These are phyloP conservation scores for Sebastiscus tertius DNA, from an alignment of 2,797 vertebrate species.

Conservation along the genomic window DNA sequence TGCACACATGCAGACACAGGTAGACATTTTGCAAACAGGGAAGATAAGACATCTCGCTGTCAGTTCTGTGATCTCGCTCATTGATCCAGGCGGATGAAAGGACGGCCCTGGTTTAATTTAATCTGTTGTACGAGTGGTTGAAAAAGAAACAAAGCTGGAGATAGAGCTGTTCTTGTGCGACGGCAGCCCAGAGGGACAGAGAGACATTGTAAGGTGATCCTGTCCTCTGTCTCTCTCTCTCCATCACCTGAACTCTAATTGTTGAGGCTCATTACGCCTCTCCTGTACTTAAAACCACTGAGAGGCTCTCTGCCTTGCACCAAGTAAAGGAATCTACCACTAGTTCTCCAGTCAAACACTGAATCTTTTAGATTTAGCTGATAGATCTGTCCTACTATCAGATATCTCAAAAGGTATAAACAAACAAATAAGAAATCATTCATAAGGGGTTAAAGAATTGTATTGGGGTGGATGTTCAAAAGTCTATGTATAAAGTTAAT, in stretches of 20 bases:
- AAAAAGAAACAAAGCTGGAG: background rate
- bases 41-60: background rate
- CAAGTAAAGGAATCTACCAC: background rate
- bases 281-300: background rate
- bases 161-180: background rate
- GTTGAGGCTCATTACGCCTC: slow-evolving; percentile 23
- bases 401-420: background rate
- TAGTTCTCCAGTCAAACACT: background rate
- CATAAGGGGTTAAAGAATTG: background rate
- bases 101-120: slow-evolving; percentile 4
- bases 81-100: slow-evolving; percentile 21
- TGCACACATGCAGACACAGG: background rate
- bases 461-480: background rate
- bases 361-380: background rate
- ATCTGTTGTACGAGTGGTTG: background rate
- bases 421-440: background rate
- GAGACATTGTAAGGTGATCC: slow-evolving; percentile 15
- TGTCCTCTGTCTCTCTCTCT: slow-evolving; percentile 42
- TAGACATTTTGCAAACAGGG: background rate
- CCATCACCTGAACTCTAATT: slow-evolving; percentile 54
- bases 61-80: background rate
- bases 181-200: slow-evolving; percentile 19
- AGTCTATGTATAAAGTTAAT: too few species aligned
- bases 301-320: background rate
- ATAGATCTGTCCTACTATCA: background rate